Base-by-base conservation (phyloP, 2,888 invertebrate genomes). In the Nomada lathburiana region DNA sequence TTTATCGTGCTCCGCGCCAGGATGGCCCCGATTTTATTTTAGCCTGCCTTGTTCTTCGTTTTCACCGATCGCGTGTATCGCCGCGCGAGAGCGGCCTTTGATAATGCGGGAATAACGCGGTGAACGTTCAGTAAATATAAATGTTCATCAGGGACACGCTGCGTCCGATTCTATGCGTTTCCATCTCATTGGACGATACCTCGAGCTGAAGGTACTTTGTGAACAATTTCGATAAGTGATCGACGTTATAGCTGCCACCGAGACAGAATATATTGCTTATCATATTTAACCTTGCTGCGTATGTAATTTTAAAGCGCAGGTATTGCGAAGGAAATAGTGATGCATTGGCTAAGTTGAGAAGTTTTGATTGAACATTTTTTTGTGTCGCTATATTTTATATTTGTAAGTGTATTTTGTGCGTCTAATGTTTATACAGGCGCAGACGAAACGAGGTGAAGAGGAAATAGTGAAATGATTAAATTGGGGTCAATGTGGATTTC, bases 1-100 rank as follows among this genome's bases (percentile, higher is more conserved):
- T 86, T 86, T 85, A 85, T 86, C 79, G 82, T 76, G 76, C 63
- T 57, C 79, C 63, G 64, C 74, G 68, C 76, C 62, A 59, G 63
- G 60, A 26, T 71, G 44, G 64, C 55, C 47, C 55, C 47, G 70
- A 79, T 83, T 86, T 88, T 79, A 81, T 87, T 88, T 82, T 86
- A 77, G 75, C 74, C 75, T 72, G 81, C 47, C 23, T 76, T 72
- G 79, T 84, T 84, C 86, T 79, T 78, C 83, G 86, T 82, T 88
- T 83, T 84, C 86, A 80, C 83, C 76, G 80, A 75, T 82, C 83
- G 71, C 87, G 74, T 87, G 75, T 82, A 72, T 67, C 70, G 53
- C 16, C 50, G 36, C 59, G 62, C 69, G 44, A 47, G 68, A 69
- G 55, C 53, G 47, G 57, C 62, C 65, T 74, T 68, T 77, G 73